Evolutionary conservation across 2,888 invertebrate species (phyloP), one percentile per base, ranked within the genome.

Genomic region (Achlya flavicornis): DNA sequence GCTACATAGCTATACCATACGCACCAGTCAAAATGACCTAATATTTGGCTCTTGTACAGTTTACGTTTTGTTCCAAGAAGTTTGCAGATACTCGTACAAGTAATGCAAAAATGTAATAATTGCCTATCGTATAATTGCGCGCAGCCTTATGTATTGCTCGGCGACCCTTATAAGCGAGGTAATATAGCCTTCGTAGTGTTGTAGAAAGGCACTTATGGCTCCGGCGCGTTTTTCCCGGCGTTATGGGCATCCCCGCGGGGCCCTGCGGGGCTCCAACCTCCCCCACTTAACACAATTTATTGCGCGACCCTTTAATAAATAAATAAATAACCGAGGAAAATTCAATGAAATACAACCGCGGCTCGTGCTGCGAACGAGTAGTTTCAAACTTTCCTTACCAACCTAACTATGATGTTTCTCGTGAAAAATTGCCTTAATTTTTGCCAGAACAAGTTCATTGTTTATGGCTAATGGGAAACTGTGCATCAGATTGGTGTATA

Each of bases 231-330:
- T 89, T 90, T 88, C 90, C 85, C 87, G 85, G 82, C 88, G 91
- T 90, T 92, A 91, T 91, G 84, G 90, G 90, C 84, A 79, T 85
- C 86, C 92, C 93, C 81, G 90, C 87, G 60, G 92, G 70, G 92
- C 93, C 66, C 92, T 64, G 84, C 92, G 85, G 93, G 93, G 74
- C 80, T 81, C 85, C 92, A 67, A 80, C 90, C 91, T 87, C 91
- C 93, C 92, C 91, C 93, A 93, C 93, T 93, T 93, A 93, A 92
- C 90, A 86, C 92, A 93, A 93, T 93, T 93, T 93, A 93, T 93
- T 90, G 85, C 86, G 79, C 83, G 89, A 87, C 89, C 92, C 92
- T 88, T 93, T 92, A 93, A 93, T 93, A 93, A 93, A 93, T 92
- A 92, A 91, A 92, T 93, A 92, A 92, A 92, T 91, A 92, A 88